Evolutionary conservation across 2,888 invertebrate species (phyloP), one percentile per base, ranked within the genome.

Genomic region (Parnassius glacialis): DNA sequence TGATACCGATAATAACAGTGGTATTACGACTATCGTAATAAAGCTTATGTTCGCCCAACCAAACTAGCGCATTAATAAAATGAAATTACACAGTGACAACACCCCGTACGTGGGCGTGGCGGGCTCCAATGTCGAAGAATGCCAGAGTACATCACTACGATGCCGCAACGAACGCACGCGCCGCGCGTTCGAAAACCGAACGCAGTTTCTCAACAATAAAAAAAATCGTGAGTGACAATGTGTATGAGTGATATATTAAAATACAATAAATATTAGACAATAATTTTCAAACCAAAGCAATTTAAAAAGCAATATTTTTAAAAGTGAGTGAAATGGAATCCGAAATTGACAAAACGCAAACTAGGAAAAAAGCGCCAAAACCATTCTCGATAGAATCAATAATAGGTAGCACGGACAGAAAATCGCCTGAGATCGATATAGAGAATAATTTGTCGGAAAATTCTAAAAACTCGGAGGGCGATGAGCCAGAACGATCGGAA

Each of bases 301-400:
- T 59, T 51, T 44, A 11, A 20, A 13, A 62, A 63, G 54, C 58
- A 62, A 63, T 60, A 64, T 58, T 59, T 63, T 54, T 54, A 52
- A 50, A 64, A 54, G 54, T 63, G 57, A 65, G 66, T 67, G 76
- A 72, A 71, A 81, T 81, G 90, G 87, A 90, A 65, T 84, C 85
- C 0, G 83, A 88, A 73, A 72, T 86, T 43, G 70, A 68, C 2
- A 84, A 84, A 65, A 85, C 84, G 0, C 81, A 84, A 69, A 84
- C 83, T 0, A 80, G 83, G 64, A 87, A 87, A 62, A 89, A 82
- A 72, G 87, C 90, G 57, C 94, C 94, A 3, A 93, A 92, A 70
- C 93, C 94, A 1, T 94, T 94, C 78, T 93, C 94, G 1, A 94
- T 94, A 53, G 94, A 94, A 78, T 94, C 94, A 1, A 73, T 94